These are phyloP conservation scores for Drosophila stalkeri DNA, from an alignment of 2,888 invertebrate species.

Conservation along the genomic window DNA sequence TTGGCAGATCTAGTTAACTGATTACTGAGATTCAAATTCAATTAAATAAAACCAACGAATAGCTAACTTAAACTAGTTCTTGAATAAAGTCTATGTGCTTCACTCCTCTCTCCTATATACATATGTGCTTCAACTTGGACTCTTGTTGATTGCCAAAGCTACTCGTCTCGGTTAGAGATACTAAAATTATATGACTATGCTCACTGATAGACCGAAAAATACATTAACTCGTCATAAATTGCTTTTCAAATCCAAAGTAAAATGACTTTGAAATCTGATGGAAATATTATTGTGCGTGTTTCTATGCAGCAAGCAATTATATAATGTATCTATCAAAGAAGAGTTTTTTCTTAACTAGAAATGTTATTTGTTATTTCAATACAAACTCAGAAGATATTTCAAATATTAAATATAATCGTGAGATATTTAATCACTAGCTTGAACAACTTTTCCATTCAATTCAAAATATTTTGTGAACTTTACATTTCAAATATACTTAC, in stretches of 20 bases:
- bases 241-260: background rate
- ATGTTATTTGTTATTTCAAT: too few relatives aligned
- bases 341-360: too few relatives aligned
- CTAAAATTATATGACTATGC: background rate
- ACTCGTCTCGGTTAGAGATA: background rate
- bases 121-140: too few relatives aligned
- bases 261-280: too few relatives aligned
- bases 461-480: background rate
- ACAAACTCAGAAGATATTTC: too few relatives aligned
- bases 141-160: background rate
- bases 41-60: slow-evolving; percentile 31
- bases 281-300: too few relatives aligned
- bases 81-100: background rate
- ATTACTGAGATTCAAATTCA: slow-evolving; percentile 48
- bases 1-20: slow-evolving; percentile 41
- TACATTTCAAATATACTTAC: background rate
- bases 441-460: too few relatives aligned
- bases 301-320: too few relatives aligned
- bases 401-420: too few relatives aligned
- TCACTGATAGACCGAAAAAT: background rate
- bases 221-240: background rate
- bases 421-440: too few relatives aligned
- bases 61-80: slow-evolving; percentile 14
- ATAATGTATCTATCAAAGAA: too few relatives aligned
- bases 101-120: too few relatives aligned